Percentiles rank a stretch among this genome's conserved stretches.
Conservation (phyloP, 2,113 vertebrate genomes). For the Melanerpes formicivorus region DNA sequence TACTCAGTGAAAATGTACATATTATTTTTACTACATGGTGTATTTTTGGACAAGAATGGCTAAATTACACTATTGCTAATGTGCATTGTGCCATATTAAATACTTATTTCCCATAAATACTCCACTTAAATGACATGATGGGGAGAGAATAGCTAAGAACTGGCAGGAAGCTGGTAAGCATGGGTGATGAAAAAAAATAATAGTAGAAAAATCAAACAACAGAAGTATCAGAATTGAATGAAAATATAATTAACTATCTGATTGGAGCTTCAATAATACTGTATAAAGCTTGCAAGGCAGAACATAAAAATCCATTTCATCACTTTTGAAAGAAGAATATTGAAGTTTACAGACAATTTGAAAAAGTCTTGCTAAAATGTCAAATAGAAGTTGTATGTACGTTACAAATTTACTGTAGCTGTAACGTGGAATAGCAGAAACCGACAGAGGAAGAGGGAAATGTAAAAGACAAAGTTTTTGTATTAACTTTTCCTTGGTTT, state of each 20-base stretch:
- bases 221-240: not conserved
- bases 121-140: not conserved
- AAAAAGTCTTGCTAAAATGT: not conserved
- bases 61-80: not conserved
- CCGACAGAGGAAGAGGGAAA: not conserved
- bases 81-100: not conserved
- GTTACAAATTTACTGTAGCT: not conserved
- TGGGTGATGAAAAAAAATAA: not conserved
- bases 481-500: not conserved
- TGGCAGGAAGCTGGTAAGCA: not conserved
- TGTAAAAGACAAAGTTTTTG: not conserved
- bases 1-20: not conserved
- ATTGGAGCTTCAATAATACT: not conserved
- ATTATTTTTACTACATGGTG: not conserved
- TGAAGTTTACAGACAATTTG: not conserved
- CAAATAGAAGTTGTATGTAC: not conserved
- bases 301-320: not conserved
- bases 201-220: not conserved
- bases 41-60: not conserved
- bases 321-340: not conserved
- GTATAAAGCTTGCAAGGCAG: not conserved
- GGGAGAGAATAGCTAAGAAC: not conserved
- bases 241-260: not conserved
- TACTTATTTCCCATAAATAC: not conserved
- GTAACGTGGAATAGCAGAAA: not conserved